Evolutionary conservation across 2,797 vertebrate species (phyloP).

Genomic region (Graptemys geographica): DNA sequence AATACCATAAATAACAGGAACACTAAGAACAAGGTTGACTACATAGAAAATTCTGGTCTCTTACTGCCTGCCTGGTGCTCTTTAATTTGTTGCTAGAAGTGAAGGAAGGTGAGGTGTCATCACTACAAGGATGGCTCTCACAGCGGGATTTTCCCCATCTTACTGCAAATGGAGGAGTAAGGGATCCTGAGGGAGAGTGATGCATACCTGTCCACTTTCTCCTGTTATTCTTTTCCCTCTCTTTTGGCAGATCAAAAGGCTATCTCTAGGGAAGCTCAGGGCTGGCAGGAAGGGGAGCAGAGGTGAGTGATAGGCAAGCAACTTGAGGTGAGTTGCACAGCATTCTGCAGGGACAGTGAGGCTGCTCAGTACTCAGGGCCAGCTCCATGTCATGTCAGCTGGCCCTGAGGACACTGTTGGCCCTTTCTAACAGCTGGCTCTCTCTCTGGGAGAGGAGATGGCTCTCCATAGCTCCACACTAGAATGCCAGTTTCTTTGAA

Average conservation of each 20-base stretch:
- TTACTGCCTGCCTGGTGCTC: not conserved
- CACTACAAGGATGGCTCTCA: not conserved
- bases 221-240: too few species aligned
- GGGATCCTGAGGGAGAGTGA: not conserved
- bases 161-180: not conserved
- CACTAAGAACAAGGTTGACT: slow-evolving; percentile 23
- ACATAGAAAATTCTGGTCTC: not conserved
- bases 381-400: too few species aligned
- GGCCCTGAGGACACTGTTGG: too few species aligned
- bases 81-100: not conserved
- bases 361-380: too few species aligned
- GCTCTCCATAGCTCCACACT: not conserved
- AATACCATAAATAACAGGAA: slow-evolving; percentile 38
- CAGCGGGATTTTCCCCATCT: not conserved
- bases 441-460: not conserved
- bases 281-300: too few species aligned
- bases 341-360: too few species aligned
- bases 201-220: not conserved
- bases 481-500: not conserved
- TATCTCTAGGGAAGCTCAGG: too few species aligned
- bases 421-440: not conserved
- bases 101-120: not conserved
- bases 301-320: too few species aligned
- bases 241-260: not conserved
- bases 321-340: too few species aligned